Evolutionary conservation across 2,113 vertebrate species (phyloP), one percentile per base, ranked within the genome.

Genomic region (Pavo muticus): DNA sequence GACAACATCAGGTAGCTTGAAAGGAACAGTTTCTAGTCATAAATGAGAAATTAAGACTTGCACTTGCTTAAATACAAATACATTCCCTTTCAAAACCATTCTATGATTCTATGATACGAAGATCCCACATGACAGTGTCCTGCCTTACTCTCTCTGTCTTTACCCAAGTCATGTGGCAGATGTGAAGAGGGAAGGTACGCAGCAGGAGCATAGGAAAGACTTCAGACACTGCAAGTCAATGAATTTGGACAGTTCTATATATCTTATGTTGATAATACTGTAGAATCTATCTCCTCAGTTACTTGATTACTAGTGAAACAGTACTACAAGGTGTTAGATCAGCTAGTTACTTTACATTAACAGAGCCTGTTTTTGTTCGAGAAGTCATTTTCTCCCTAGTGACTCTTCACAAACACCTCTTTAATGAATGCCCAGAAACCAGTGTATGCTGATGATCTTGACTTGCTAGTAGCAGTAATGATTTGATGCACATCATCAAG

Each of bases 171-270:
- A 15, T 63, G 24, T 14, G 42, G 61, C 23, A 42, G 21, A 30
- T 16, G 12, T 76, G 47, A 91, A 52, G 27, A 20, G 39, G 14
- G 54, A 57, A 65, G 42, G 13, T 45, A 15, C 11, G 60, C 35
- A 25, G 18, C 37, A 42, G 10, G 10, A 40, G 23, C 20, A 12
- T 42, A 15, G 29, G 5, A 86, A 59, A 69, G 6, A 11, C 19
- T 19, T 24, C 9, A 71, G 18, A 27, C 6, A 5, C 35, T 0
- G 0, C 17, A 12, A 73, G 9, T 4, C 6, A 82, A 54, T 30
- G 11, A 60, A 48, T 65, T 78, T 64, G 18, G 40, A 48, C 5
- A 42, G 5, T 67, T 42, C 29, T 47, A 29, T 67, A 32, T 52
- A 59, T 74, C 61, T 61, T 50, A 29, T 9, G 32, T 25, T 42